Evolutionary conservation across 2,113 vertebrate genomes (phyloP), one percentile per base, ranked within the genome.

Genomic region (Tiliqua scincoides): DNA sequence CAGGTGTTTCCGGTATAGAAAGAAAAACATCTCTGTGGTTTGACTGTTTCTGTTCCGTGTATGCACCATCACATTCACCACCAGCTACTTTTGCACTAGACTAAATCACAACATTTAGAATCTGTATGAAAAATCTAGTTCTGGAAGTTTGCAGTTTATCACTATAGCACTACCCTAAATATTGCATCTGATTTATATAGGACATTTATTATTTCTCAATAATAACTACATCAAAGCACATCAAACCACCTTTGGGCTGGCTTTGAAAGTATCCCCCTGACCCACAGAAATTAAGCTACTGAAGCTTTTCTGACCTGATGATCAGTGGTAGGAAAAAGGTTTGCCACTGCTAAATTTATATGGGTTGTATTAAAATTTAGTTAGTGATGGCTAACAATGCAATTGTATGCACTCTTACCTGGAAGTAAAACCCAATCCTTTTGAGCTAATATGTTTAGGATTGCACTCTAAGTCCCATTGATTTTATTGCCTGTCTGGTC

Each of bases 1-100:
- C 98, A 98, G 98, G 98, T 98, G 98, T 97, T 98, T 98, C 98
- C 98, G 97, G 97, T 88, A 57, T 94, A 95, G 91, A 95, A 95
- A 94, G 93, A 95, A 97, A 96, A 96, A 97, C 73, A 5, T 84
- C 84, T 91, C 92, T 96, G 97, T 96, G 97, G 97, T 97, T 96
- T 96, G 89, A 91, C 91, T 0, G 4, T 11, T 30, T 85, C 61
- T 1, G 43, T 54, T 77, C 83, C 37, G 67, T 89, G 86, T 75
- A 52, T 91, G 89, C 80, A 77, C 62, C 70, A 83, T 79, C 71
- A 3, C 75, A 82, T 88, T 95, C 83, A 73, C 91, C 92, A 91
- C 87, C 88, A 1, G 62, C 61, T 0, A 88, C 74, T 78, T 70
- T 79, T 85, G 63, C 32, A 23, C 65, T 59, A 79, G 65, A 43